Evolutionary conservation across 2,888 invertebrate species (phyloP).

Genomic region (Strigamia transsilvanica): DNA sequence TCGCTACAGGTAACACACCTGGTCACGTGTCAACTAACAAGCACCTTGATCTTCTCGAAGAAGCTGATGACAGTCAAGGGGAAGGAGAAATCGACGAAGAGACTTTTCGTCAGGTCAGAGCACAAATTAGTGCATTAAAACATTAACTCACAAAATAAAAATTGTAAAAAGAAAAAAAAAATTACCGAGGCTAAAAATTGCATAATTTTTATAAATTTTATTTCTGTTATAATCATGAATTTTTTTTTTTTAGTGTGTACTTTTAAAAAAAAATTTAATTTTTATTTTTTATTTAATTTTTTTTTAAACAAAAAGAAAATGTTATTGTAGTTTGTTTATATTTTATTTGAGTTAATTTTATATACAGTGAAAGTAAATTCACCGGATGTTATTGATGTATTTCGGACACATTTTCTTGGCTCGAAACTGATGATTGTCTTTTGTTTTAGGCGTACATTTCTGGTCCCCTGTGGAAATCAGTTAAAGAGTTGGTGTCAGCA

Average conservation of each 20-base stretch:
- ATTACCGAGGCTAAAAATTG: conserved; percentile 10
- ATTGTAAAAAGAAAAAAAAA: conserved; percentile 3
- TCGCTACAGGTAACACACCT: neutral
- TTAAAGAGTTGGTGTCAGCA: conserved; percentile 23
- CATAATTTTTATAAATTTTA: conserved; percentile 21
- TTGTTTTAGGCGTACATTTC: conserved; percentile 46
- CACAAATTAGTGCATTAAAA: conserved; percentile 22
- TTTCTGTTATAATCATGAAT: neutral
- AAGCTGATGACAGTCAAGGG: conserved; percentile 46
- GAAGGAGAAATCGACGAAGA: conserved; percentile 50
- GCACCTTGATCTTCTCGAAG: conserved; percentile 43
- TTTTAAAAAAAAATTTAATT: neutral
- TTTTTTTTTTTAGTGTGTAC: conserved; percentile 26
- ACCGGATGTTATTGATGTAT: conserved; percentile 39
- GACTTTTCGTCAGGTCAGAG: conserved; percentile 41
- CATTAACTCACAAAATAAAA: neutral
- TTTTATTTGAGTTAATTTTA: conserved; percentile 33
- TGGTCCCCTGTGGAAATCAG: conserved; percentile 45
- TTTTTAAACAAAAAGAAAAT: neutral
- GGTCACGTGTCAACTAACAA: conserved; percentile 28
- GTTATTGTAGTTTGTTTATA: conserved; percentile 28
- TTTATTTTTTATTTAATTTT: neutral
- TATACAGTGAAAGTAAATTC: conserved; percentile 1
- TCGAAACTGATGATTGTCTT: conserved; percentile 44
- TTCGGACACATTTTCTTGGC: conserved; percentile 44